These are phyloP conservation scores for Syndactyla subalaris DNA, from an alignment of 2,797 vertebrate species.

Conservation along the genomic window DNA sequence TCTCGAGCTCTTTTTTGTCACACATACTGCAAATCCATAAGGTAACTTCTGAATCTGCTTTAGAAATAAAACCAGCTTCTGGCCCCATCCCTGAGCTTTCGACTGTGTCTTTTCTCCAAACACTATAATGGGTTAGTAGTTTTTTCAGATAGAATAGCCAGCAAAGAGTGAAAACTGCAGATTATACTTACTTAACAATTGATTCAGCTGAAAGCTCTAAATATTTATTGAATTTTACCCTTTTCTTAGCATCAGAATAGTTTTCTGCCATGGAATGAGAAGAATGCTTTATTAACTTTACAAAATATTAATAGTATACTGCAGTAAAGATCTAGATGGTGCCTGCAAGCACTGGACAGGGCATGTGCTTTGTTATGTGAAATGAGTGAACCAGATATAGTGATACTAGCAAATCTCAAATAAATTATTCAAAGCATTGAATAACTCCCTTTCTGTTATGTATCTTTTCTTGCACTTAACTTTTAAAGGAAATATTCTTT, in stretches of 20 bases:
- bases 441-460: not conserved
- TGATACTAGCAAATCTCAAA: not conserved
- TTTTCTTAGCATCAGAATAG: not conserved
- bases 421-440: not conserved
- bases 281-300: not conserved
- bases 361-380: not conserved
- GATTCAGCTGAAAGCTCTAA: not conserved
- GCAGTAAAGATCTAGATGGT: not conserved
- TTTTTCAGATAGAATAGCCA: not conserved
- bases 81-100: not conserved
- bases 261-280: constrained; percentile 9
- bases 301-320: not conserved
- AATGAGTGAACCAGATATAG: not conserved
- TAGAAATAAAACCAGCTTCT: not conserved
- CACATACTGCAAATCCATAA: not conserved
- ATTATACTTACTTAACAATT: not conserved
- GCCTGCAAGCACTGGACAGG: not conserved
- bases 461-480: not conserved
- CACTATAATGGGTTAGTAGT: not conserved
- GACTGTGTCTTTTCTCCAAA: not conserved
- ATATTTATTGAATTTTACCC: not conserved
- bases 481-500: not conserved
- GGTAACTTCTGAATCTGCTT: not conserved
- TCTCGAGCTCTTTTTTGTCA: not conserved
- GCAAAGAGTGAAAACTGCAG: not conserved